Base-by-base conservation (phyloP, 1,140 invertebrate species). In the Acyrthosiphon pisum region DNA sequence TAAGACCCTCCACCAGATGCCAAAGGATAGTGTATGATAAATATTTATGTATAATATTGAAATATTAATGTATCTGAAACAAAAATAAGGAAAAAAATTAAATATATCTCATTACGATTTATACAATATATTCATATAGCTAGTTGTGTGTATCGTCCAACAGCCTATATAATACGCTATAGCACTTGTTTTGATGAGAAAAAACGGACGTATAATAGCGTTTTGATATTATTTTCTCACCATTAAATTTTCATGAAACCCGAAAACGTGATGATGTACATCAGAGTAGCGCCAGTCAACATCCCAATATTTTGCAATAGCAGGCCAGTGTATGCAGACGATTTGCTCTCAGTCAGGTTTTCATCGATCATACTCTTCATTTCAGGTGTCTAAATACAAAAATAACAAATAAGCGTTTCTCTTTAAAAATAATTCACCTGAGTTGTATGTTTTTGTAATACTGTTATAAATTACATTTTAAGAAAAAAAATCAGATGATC, bases 331-430 rank as follows among this genome's bases (percentile, higher is more conserved):
- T 94, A 93, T 6, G 94, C 94, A 14, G 94, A 91, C 7, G 56
- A 87, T 91, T 94, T 94, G n/a, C 94, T 94, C 48, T 94, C 93
- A 68, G 83, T 87, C 50, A 94, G 41, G 37, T 93, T 88, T 86
- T 94, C 94, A 44, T 94, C 94, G 20, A 94, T 68, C 94, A 94
- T 94, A 81, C 84, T 93, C 94, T 95, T 95, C 35, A 95, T 94
- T 93, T 96, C 94, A 56, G 95, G 95, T 44, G 94, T 95, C 96
- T 95, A 95, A 93, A 94, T 83, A 90, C 20, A 46, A 46, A 46
- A 86, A 86, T 76, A 68, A 20, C 1, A 76, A 76, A 76, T 35
- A 76, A 76, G 2, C 6, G 4, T 76, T 14, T 26, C 23, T 8
- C 23, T 0, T 76, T 35, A 18, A n/a, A 76, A n/a, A n/a, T 11